Evolutionary conservation across 37 sponge, comb jelly and placozoan species (phyloP).

Genomic region (Theonella swinhoei): DNA sequence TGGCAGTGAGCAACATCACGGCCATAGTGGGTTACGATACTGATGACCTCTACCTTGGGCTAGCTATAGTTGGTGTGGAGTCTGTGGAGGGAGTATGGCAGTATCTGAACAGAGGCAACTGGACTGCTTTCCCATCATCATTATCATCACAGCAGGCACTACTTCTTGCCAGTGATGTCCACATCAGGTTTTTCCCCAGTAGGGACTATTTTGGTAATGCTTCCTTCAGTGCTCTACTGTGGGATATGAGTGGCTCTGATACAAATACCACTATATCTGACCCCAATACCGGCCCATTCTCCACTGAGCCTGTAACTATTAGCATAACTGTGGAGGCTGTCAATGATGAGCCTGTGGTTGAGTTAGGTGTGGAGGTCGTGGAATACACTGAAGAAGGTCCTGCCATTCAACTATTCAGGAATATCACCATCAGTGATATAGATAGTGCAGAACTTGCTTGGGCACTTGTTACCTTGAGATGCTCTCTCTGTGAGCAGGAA

Average conservation of each 20-base stretch:
- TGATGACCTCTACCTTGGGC: constrained; percentile 31
- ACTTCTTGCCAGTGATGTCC: not conserved
- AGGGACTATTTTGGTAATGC: constrained; percentile 26
- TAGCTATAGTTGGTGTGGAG: constrained; percentile 18
- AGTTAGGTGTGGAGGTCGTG: not conserved
- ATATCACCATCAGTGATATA: constrained; percentile 35
- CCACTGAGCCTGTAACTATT: not conserved
- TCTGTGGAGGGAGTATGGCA: constrained; percentile 49
- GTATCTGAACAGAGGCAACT: constrained; percentile 10
- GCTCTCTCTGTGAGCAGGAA: constrained; percentile 5
- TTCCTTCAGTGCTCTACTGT: constrained; percentile 18
- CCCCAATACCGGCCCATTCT: constrained; percentile 51
- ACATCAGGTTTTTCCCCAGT: constrained; percentile 40
- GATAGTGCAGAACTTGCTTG: constrained; percentile 29
- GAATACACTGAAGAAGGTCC: constrained; percentile 33
- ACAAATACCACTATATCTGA: constrained; percentile 17
- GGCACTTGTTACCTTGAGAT: constrained; percentile 20
- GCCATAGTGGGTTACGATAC: constrained; percentile 9
- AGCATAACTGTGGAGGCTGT: constrained; percentile 10
- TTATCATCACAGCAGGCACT: constrained; percentile 14
- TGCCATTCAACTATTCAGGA: constrained; percentile 19
- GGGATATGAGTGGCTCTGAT: constrained; percentile 38
- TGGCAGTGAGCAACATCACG: not conserved
- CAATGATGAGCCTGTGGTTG: constrained; percentile 56
- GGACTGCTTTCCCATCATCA: constrained; percentile 22